Conservation (phyloP, 2,888 invertebrate species). For the Eulithis testata region DNA sequence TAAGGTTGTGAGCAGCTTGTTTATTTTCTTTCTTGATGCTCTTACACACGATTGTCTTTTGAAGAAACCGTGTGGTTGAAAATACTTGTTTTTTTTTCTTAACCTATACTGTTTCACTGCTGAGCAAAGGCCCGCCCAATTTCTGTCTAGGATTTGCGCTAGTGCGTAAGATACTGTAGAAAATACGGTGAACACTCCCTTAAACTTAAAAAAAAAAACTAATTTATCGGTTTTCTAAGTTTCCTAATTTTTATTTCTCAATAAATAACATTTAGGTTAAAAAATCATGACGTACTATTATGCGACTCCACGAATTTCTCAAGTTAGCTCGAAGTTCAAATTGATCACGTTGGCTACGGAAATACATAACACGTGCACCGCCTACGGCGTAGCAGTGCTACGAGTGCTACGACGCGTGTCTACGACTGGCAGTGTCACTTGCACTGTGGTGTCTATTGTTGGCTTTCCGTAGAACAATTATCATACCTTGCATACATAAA, state of each 20-base stretch:
- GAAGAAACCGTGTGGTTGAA: not conserved
- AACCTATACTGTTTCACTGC: too few species aligned
- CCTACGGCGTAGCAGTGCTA: constrained; percentile 10
- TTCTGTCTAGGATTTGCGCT: too few species aligned
- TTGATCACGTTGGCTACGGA: constrained; percentile 4
- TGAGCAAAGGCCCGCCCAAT: too few species aligned
- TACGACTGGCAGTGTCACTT: constrained; percentile 2
- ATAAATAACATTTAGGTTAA: too few species aligned
- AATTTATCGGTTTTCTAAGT: too few species aligned
- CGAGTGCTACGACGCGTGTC: not conserved
- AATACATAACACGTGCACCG: not conserved
- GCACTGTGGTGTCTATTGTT: not conserved
- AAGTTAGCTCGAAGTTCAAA: constrained; percentile 8
- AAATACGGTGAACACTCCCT: too few species aligned
- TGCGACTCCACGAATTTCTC: not conserved
- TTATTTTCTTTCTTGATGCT: constrained; percentile 78
- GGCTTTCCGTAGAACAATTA: constrained; percentile 2
- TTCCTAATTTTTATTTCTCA: too few species aligned
- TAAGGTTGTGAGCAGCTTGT: constrained; percentile 71
- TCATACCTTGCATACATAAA: not conserved
- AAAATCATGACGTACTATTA: not conserved
- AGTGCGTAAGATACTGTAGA: too few species aligned
- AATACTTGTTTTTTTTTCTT: too few species aligned
- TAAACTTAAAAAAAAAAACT: too few species aligned
- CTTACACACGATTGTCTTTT: constrained; percentile 17